phyloP scores from a whole-genome alignment of 2,113 vertebrate genomes.

The Ceyx margarethae region DNA sequence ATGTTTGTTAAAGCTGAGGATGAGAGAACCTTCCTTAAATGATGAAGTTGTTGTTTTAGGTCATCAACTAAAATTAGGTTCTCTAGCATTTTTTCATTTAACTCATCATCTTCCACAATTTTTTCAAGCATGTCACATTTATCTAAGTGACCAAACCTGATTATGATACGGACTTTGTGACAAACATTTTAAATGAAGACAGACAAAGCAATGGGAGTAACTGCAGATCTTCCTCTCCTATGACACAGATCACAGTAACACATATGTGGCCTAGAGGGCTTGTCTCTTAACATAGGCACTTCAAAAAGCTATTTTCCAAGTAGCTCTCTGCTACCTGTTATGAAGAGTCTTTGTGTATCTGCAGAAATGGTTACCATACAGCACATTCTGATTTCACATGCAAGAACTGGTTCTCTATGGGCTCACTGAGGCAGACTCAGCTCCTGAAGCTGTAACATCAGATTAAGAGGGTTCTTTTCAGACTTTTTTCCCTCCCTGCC shows the following conservation, averaged over 20 bases:
- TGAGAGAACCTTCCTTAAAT: not conserved
- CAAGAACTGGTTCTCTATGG: not conserved
- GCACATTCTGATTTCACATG: not conserved
- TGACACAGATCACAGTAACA: not conserved
- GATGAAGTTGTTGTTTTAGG: not conserved
- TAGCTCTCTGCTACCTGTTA: not conserved
- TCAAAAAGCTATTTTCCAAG: not conserved
- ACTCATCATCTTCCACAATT: not conserved
- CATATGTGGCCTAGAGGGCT: not conserved
- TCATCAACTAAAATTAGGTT: not conserved
- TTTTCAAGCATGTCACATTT: not conserved
- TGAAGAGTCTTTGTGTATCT: not conserved
- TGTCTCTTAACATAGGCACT: not conserved
- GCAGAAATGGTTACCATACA: not conserved
- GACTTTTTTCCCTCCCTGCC: not conserved
- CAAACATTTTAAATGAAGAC: not conserved
- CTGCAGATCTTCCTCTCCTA: not conserved
- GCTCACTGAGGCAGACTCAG: conserved; percentile 3
- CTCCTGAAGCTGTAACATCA: conserved; percentile 16
- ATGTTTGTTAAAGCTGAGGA: not conserved
- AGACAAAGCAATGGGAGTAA: not conserved
- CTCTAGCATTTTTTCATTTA: not conserved
- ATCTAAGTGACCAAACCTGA: not conserved
- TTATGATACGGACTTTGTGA: not conserved
- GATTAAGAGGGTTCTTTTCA: conserved; percentile 1